Base-by-base conservation (phyloP, 1,140 invertebrate genomes). In the Anoplophora glabripennis region DNA sequence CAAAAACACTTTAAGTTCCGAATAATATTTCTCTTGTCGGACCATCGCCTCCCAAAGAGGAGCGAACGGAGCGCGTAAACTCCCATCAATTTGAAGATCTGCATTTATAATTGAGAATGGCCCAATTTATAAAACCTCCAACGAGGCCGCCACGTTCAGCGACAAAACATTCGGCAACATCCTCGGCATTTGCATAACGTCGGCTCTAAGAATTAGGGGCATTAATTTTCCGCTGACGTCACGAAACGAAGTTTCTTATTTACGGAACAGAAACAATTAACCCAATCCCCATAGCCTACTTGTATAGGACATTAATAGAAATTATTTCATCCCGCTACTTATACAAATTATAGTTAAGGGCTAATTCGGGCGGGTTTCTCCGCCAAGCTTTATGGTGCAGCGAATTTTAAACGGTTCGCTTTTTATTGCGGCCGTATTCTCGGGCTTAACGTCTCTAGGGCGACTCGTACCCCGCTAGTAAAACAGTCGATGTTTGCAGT, bases 61-160 rank as follows among this genome's bases (percentile, higher is more conserved):
- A 28, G 21, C 21, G n/a, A n/a, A n/a, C 21, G 3, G 21, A 28
- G 21, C 21, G 21, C 21, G 21, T 2, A 2, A 28, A 28, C 5
- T 28, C 21, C 21, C 21, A 28, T 28, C 21, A 28, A 28, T 28
- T 28, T 28, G 53, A 49, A 63, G 60, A 64, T 64, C 60, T 64
- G 62, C 57, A 64, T 64, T 53, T 51, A 48, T 59, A 63, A 63
- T 59, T 63, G 52, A 63, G 54, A 63, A 63, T 63, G 51, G 57
- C 52, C 61, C 37, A 52, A 57, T 64, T 64, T 59, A 53, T 40
- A 54, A 64, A 60, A 55, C 55, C 47, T 49, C 47, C 40, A 57
- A 46, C 42, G 48, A 45, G 47, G 44, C 57, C 53, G 48, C 57
- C 53, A 45, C 54, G 48, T 48, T 7, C 34, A 15, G 38, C 44